Evolutionary conservation across 1,140 invertebrate genomes (phyloP).

Genomic region (Formica selysi): DNA sequence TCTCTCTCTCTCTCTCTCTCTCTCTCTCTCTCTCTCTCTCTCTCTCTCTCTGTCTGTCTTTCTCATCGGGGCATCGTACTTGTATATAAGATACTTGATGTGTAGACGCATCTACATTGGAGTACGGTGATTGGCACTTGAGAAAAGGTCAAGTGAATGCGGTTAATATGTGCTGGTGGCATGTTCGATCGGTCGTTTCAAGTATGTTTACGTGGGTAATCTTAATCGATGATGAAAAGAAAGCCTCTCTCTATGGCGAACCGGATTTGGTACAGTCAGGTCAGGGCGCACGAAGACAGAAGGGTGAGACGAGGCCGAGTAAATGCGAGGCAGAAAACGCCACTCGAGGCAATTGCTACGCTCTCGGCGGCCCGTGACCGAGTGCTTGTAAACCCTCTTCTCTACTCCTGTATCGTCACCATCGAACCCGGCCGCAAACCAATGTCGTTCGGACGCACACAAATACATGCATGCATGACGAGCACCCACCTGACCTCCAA

Average conservation of each 20-base stretch:
- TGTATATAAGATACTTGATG: constrained; percentile 52
- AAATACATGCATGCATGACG: constrained; percentile 14
- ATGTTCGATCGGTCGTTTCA: constrained; percentile 52
- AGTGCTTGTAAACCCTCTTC: constrained; percentile 67
- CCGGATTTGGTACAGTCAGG: constrained; percentile 62
- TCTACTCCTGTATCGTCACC: constrained; percentile 47
- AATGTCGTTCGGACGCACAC: constrained; percentile 19
- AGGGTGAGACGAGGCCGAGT: constrained; percentile 30
- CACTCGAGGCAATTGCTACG: constrained; percentile 65
- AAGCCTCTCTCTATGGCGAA: constrained; percentile 50
- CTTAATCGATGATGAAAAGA: constrained; percentile 78
- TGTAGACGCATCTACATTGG: neutral
- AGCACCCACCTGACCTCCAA: constrained; percentile 45
- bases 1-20: neutral
- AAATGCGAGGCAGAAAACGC: constrained; percentile 66
- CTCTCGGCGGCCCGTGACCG: constrained; percentile 65
- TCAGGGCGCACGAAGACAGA: constrained; percentile 39
- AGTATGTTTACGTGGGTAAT: constrained; percentile 82
- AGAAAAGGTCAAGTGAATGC: constrained; percentile 77
- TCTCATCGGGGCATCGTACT: constrained; percentile 15
- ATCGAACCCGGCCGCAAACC: constrained; percentile 47
- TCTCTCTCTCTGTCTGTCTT: neutral
- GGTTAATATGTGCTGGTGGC: constrained; percentile 65
- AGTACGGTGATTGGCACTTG: constrained; percentile 50
- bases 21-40: neutral